phyloP scores from a whole-genome alignment of 2,888 invertebrate genomes.

The Polietes domitor region DNA sequence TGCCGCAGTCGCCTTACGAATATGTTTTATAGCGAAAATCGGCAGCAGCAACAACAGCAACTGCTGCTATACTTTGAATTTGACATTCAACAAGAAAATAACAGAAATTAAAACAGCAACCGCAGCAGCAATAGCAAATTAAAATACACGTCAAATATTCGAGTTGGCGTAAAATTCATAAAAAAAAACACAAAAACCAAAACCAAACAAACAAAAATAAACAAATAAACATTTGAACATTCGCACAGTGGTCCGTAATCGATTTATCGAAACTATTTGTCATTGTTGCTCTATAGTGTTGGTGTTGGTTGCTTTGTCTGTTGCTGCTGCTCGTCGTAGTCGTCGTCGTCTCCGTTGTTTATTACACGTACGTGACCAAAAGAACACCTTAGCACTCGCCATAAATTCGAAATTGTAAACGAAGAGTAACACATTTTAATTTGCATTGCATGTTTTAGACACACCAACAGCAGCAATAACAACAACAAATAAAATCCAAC shows the following conservation, averaged over 20 bases:
- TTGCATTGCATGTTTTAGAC: slow-evolving; percentile 2
- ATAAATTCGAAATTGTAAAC: background rate
- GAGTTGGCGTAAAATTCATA: slow-evolving; percentile 51
- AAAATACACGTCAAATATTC: slow-evolving; percentile 22
- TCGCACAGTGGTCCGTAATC: background rate
- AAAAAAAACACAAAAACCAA: background rate
- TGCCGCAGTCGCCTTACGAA: slow-evolving; percentile 14
- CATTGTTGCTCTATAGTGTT: background rate
- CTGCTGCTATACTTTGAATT: slow-evolving; percentile 40
- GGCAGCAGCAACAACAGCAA: background rate
- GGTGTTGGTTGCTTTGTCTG: too few species aligned
- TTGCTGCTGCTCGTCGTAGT: background rate
- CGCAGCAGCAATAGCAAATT: background rate
- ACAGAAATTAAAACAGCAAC: slow-evolving; percentile 18
- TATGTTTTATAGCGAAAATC: background rate
- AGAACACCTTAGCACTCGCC: slow-evolving; percentile 19
- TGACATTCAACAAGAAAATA: slow-evolving; percentile 53
- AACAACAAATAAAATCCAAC: slow-evolving; percentile 4
- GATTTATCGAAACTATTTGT: slow-evolving; percentile 6
- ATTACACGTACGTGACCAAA: slow-evolving; percentile 52
- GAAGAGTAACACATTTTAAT: slow-evolving; percentile 7
- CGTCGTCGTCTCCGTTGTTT: background rate
- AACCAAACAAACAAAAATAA: background rate
- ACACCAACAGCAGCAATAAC: slow-evolving; percentile 31
- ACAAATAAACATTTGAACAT: background rate